These are phyloP conservation scores for Clivina fossor DNA, from an alignment of 2,888 invertebrate genomes.

Conservation along the genomic window DNA sequence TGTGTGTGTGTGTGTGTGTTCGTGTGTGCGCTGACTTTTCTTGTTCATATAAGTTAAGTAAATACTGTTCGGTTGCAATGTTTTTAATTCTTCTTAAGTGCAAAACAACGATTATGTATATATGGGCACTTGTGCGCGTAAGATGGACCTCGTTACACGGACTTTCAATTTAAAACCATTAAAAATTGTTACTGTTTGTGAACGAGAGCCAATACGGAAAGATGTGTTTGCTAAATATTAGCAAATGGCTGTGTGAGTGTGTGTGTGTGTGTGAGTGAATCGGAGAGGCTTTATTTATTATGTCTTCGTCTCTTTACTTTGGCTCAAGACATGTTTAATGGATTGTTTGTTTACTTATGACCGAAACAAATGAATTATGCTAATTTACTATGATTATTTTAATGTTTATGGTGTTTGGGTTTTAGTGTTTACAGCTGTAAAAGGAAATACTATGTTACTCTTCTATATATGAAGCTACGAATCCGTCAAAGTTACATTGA, in stretches of 20 bases:
- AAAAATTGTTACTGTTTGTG: slow-evolving; percentile 27
- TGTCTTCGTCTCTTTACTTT: too few relatives aligned
- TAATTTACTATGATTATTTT: too few relatives aligned
- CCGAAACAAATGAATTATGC: too few relatives aligned
- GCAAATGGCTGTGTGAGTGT: slow-evolving; percentile 6
- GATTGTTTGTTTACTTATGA: too few relatives aligned
- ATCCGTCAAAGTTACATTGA: too few relatives aligned
- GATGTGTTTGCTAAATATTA: slow-evolving; percentile 6
- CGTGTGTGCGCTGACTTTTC: slow-evolving; percentile 2
- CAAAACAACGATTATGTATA: slow-evolving; percentile 13
- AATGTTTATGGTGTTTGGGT: too few relatives aligned
- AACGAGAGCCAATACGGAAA: slow-evolving; percentile 6
- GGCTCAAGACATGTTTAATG: too few relatives aligned
- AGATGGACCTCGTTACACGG: slow-evolving; percentile 25
- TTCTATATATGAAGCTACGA: too few relatives aligned
- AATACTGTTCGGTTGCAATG: slow-evolving; percentile 13
- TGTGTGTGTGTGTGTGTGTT: too few relatives aligned
- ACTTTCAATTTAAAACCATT: slow-evolving; percentile 32
- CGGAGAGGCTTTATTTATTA: too few relatives aligned
- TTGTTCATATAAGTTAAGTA: slow-evolving; percentile 25
- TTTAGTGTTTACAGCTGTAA: too few relatives aligned
- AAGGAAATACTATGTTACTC: too few relatives aligned
- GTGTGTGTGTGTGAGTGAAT: slow-evolving; percentile 4
- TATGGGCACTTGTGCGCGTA: slow-evolving; percentile 14
- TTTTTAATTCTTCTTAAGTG: slow-evolving; percentile 8